phyloP scores from a whole-genome alignment of 2,113 vertebrate species.

The Calcarius ornatus region DNA sequence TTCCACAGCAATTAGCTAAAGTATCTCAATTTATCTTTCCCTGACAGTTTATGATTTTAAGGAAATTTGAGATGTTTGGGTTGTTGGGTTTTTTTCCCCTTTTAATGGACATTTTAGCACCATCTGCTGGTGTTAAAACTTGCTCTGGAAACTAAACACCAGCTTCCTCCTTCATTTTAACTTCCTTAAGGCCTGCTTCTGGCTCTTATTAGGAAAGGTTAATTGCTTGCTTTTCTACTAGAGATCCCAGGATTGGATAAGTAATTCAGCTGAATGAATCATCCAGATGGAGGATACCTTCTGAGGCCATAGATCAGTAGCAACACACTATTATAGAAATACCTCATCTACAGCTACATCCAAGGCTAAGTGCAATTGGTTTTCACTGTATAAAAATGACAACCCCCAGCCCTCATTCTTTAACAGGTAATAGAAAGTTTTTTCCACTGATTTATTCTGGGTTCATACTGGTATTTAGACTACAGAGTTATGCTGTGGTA shows the following conservation, averaged over 20 bases:
- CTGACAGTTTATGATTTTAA: constrained; percentile 84
- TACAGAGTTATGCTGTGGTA: not conserved
- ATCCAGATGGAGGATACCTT: constrained; percentile 1
- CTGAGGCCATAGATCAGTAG: not conserved
- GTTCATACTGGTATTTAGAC: not conserved
- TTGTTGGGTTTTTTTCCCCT: constrained; percentile 19
- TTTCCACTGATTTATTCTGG: not conserved
- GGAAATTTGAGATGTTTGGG: constrained; percentile 74
- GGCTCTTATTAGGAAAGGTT: constrained; percentile 61
- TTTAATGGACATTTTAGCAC: constrained; percentile 83
- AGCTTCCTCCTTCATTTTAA: constrained; percentile 44
- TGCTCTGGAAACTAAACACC: constrained; percentile 55
- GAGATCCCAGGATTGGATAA: constrained; percentile 17
- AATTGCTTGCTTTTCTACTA: constrained; percentile 53
- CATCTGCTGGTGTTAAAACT: constrained; percentile 85
- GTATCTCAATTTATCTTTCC: constrained; percentile 82
- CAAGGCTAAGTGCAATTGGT: not conserved
- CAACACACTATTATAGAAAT: not conserved
- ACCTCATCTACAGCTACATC: not conserved
- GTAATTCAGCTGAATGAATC: constrained; percentile 35
- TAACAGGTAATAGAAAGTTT: not conserved
- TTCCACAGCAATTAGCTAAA: constrained; percentile 83
- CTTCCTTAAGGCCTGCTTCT: constrained; percentile 28
- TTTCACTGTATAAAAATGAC: not conserved
- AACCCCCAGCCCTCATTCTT: not conserved